Evolutionary conservation across 2,797 vertebrate species (phyloP).

Genomic region (Podarcis lilfordi): DNA sequence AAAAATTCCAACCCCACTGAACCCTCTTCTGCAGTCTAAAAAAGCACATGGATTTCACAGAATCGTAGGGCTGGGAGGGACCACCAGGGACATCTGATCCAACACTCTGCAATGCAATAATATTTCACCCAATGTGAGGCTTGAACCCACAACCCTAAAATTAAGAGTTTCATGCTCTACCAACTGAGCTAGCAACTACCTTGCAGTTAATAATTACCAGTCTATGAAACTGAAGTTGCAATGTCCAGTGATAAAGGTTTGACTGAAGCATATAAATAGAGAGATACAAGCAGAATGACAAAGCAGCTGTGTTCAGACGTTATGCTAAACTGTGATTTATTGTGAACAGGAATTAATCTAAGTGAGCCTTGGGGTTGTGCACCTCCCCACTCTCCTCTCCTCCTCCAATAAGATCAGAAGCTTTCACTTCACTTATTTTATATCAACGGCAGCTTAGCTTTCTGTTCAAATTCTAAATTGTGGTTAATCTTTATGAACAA

Average conservation of each 20-base stretch:
- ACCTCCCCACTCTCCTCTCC: not conserved
- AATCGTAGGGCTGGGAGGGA: too few species aligned
- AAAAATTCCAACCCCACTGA: not conserved
- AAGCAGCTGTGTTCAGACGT: not conserved
- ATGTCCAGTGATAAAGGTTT: not conserved
- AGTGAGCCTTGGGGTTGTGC: not conserved
- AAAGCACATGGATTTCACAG: too few species aligned
- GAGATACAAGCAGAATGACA: not conserved
- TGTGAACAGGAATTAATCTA: not conserved
- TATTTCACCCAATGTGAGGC: too few species aligned
- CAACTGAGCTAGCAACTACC: not conserved
- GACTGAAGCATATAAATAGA: slow-evolving; percentile 46
- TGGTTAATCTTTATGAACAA: not conserved
- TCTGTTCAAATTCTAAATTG: too few species aligned
- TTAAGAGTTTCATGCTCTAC: too few species aligned
- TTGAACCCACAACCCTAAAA: too few species aligned
- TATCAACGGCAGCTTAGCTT: too few species aligned
- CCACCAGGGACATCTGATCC: too few species aligned
- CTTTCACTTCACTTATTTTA: too few species aligned
- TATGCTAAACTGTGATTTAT: not conserved
- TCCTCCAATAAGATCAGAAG: not conserved
- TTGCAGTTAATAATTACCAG: not conserved
- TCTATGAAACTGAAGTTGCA: not conserved
- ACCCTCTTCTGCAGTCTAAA: not conserved
- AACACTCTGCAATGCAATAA: too few species aligned